Evolutionary conservation across 2,888 invertebrate species (phyloP), one percentile per base, ranked within the genome.

Genomic region (Linyphia triangularis): DNA sequence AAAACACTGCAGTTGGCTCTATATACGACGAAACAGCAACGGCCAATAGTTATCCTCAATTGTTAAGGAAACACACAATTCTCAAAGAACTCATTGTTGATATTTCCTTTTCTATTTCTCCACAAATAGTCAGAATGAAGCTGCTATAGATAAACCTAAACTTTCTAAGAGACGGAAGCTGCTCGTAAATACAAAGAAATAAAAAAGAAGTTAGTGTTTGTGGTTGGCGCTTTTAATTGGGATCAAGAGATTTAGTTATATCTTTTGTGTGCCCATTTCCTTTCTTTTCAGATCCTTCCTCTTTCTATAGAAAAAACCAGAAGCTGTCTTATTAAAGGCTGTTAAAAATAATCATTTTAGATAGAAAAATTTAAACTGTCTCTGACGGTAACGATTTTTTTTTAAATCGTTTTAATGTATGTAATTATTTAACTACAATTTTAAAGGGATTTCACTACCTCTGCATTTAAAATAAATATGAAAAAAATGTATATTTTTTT

Each of bases 201-300:
- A 5, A 16, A 73, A 73, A 37, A 61, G 77, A 24, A 33, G 37
- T 19, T 40, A 30, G 33, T 51, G 30, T 77, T 59, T 73, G 37
- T 40, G 63, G 77, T 61, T 63, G 77, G 61, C 37, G 61, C 77
- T 63, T 77, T 77, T 77, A 77, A 77, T 77, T 77, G 77, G 77
- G 63, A 37, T 77, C 37, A 63, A 16, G 16, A 63, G 77, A 77
- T 59, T 77, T 77, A 77, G 61, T 26, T 63, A 24, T 67, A 2
- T 63, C 77, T 40, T 40, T 63, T 63, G 61, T 40, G 16, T 19
- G 33, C 22, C 22, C 22, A 40, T 16, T 77, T 77, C 13, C 40
- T 57, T 75, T 59, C n/a, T n/a, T 19, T 30, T 30, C 30, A 33
- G n/a, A n/a, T n/a, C n/a, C n/a, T n/a, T n/a, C n/a, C n/a, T 67